Percentiles rank a stretch among this genome's conserved stretches.
These are phyloP conservation scores for Phaethornis superciliosus DNA, from an alignment of 2,113 vertebrate species.

Conservation along the genomic window DNA sequence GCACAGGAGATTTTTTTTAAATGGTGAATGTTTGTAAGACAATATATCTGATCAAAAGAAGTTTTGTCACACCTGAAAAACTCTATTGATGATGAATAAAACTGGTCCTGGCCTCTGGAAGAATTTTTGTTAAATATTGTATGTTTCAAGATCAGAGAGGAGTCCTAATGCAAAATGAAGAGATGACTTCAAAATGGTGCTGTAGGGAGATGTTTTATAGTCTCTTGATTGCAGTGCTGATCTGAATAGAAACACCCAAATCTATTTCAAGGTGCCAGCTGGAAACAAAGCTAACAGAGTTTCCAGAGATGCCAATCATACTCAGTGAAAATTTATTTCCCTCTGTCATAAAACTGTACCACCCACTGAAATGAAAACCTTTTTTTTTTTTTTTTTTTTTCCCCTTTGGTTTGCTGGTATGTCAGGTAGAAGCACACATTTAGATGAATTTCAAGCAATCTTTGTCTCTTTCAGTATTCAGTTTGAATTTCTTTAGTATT, in stretches of 20 bases:
- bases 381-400: background rate
- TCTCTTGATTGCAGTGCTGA: background rate
- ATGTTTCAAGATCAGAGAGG: background rate
- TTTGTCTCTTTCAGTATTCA: background rate
- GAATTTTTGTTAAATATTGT: background rate
- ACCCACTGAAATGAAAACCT: background rate
- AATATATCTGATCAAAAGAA: background rate
- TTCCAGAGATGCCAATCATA: background rate
- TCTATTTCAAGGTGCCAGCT: background rate
- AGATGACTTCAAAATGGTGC: background rate
- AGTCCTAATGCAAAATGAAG: background rate
- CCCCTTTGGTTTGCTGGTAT: background rate
- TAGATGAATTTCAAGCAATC: background rate
- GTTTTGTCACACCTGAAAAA: background rate
- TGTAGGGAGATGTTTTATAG: background rate
- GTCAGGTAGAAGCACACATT: background rate
- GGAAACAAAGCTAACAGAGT: slow-evolving; percentile 1
- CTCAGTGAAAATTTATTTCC: background rate
- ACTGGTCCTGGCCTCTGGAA: background rate
- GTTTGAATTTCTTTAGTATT: background rate
- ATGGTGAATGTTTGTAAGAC: background rate
- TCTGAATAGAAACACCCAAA: slow-evolving; percentile 13
- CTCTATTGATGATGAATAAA: background rate
- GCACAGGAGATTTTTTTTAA: background rate
- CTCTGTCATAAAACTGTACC: background rate